A percentile compares a stretch with the other conserved stretches of the same genome.
phyloP scores from a whole-genome alignment of 2,113 vertebrate species.

The Cololabis saira region DNA sequence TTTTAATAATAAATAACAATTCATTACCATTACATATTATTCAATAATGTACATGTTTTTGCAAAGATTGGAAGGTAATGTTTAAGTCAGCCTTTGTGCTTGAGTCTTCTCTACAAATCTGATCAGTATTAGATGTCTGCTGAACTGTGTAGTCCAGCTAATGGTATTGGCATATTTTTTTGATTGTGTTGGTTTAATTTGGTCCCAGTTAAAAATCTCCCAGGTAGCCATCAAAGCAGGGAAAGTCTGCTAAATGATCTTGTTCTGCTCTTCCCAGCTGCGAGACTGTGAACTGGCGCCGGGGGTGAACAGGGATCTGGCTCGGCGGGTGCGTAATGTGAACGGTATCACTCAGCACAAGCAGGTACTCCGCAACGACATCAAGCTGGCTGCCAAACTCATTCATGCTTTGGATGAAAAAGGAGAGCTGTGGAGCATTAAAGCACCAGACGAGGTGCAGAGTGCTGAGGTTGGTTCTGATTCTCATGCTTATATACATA shows the following conservation, averaged over 20 bases:
- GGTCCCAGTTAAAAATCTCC: not conserved
- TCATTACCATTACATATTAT: too few species aligned
- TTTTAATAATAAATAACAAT: too few species aligned
- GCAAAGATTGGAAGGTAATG: too few species aligned
- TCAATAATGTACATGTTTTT: too few species aligned
- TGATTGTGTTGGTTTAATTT: not conserved
- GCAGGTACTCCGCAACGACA: slow-evolving; percentile 91
- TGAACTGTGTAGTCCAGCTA: too few species aligned
- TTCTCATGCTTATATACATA: not conserved
- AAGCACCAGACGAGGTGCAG: slow-evolving; percentile 72
- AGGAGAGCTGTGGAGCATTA: slow-evolving; percentile 85
- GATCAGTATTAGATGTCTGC: too few species aligned
- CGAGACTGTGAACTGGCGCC: slow-evolving; percentile 93
- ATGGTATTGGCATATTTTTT: too few species aligned
- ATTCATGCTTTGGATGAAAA: slow-evolving; percentile 90
- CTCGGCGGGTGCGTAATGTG: slow-evolving; percentile 88
- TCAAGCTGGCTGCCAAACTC: slow-evolving; percentile 91
- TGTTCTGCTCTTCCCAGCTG: slow-evolving; percentile 72
- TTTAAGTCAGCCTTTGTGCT: too few species aligned
- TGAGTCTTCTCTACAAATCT: too few species aligned
- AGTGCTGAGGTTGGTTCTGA: slow-evolving; percentile 59
- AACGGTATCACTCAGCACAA: slow-evolving; percentile 92
- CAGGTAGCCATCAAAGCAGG: not conserved
- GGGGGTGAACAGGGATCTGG: slow-evolving; percentile 90
- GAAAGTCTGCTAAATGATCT: not conserved